Percentiles rank a stretch among this genome's conserved stretches.
Conservation (phyloP, 2,113 vertebrate species). For the Dipodomys merriami region DNA sequence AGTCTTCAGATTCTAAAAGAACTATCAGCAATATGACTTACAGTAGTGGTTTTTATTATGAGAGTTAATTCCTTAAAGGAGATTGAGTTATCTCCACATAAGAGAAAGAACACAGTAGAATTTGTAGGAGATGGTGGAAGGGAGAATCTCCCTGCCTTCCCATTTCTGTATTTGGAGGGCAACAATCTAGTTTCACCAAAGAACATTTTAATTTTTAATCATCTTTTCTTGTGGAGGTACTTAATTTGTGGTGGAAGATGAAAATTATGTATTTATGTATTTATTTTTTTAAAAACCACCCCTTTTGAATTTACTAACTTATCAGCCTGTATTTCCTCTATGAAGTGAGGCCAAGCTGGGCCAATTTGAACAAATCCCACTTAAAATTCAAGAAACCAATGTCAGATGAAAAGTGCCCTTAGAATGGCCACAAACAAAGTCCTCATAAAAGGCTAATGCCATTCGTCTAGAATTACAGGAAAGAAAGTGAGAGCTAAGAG, state of each 20-base stretch:
- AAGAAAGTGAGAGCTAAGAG: conserved; percentile 42
- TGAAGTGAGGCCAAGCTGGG: neutral
- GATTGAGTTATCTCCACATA: too few species aligned
- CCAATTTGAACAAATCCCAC: conserved; percentile 22
- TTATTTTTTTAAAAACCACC: neutral
- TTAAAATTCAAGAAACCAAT: conserved; percentile 62
- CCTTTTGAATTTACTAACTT: conserved; percentile 14
- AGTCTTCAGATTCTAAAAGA: neutral
- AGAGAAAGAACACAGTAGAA: neutral
- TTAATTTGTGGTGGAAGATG: conserved; percentile 55
- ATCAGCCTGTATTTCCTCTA: conserved; percentile 3
- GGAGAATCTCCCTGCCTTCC: neutral
- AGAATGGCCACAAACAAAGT: conserved; percentile 48
- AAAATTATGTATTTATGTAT: neutral
- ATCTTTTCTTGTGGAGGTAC: conserved; percentile 40
- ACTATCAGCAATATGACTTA: neutral
- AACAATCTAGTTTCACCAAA: neutral
- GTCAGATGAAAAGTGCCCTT: conserved; percentile 57
- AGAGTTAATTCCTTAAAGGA: neutral
- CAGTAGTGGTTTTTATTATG: neutral
- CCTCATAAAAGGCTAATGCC: conserved; percentile 51
- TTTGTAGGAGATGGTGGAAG: accelerated
- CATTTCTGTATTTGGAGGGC: neutral
- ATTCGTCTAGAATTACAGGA: conserved; percentile 67
- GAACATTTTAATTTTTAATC: conserved; percentile 36